Percentiles rank a stretch among this genome's conserved stretches.
Evolutionary conservation across 2,113 vertebrate genomes (phyloP).

Genomic region (Misgurnus mizolepis): DNA sequence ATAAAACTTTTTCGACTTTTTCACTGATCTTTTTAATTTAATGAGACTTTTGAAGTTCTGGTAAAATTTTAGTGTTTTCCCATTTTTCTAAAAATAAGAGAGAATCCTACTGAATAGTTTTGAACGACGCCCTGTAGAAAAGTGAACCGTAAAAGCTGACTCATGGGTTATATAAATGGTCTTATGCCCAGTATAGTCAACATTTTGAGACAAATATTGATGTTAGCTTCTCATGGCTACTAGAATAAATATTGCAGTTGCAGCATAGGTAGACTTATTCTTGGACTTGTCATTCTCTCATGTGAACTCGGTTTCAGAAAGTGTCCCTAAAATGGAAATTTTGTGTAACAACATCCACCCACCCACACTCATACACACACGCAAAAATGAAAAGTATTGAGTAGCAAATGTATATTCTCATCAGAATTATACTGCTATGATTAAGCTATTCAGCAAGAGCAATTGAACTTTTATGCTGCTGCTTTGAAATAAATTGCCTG

Average conservation of each 20-base stretch:
- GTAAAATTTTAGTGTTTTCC: not conserved
- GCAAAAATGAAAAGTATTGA: not conserved
- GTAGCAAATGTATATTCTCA: not conserved
- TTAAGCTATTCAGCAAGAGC: not conserved
- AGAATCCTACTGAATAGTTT: conserved; percentile 16
- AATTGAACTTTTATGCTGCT: not conserved
- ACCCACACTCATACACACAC: conserved; percentile 9
- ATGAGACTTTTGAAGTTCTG: too few species aligned
- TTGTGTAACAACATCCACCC: not conserved
- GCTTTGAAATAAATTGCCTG: not conserved
- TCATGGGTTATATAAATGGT: conserved; percentile 32
- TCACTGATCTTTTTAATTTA: too few species aligned
- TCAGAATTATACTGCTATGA: not conserved
- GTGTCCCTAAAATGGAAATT: not conserved
- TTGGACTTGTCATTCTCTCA: conserved; percentile 16
- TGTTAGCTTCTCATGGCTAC: conserved; percentile 18
- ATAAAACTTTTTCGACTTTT: too few species aligned
- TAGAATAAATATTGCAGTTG: conserved; percentile 49
- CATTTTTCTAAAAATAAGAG: not conserved
- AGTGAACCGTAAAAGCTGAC: conserved; percentile 15
- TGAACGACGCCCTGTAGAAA: conserved; percentile 20
- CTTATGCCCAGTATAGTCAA: conserved; percentile 27
- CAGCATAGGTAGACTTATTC: conserved; percentile 19
- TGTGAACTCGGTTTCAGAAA: not conserved
- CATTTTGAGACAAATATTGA: conserved; percentile 49